These are phyloP conservation scores for Lepidothrix coronata DNA, from an alignment of 2,113 vertebrate genomes.

Conservation along the genomic window DNA sequence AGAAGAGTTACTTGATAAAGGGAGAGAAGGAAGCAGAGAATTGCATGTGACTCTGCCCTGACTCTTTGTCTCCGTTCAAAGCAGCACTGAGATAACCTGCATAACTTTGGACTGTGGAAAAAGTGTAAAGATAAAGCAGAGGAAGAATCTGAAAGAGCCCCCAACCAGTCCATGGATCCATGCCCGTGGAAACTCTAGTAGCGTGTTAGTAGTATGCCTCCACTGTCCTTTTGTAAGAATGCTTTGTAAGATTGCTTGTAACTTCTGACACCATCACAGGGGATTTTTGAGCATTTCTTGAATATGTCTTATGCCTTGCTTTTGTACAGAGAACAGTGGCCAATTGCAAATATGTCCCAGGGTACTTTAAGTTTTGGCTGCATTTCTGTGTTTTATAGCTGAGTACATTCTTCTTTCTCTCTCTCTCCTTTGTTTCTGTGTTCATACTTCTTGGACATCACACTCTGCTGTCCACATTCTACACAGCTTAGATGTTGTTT, in stretches of 20 bases:
- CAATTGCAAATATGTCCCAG: background rate
- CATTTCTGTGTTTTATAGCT: background rate
- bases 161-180: background rate
- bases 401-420: background rate
- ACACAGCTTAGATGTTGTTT: background rate
- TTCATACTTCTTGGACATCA: background rate
- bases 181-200: background rate
- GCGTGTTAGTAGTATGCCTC: background rate
- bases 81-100: background rate
- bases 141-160: background rate
- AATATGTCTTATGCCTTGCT: background rate
- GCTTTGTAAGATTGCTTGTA: background rate
- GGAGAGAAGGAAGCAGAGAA: background rate
- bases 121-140: background rate
- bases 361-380: background rate
- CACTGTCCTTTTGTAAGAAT: background rate
- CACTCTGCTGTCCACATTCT: background rate
- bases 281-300: background rate
- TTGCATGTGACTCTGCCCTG: background rate
- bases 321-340: background rate
- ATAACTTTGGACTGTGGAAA: background rate
- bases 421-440: background rate
- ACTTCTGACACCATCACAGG: background rate
- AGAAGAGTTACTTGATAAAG: background rate
- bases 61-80: background rate